A percentile compares a stretch with the other conserved stretches of the same genome.
Evolutionary conservation across 2,797 vertebrate species (phyloP).

Genomic region (Staurois parvus): DNA sequence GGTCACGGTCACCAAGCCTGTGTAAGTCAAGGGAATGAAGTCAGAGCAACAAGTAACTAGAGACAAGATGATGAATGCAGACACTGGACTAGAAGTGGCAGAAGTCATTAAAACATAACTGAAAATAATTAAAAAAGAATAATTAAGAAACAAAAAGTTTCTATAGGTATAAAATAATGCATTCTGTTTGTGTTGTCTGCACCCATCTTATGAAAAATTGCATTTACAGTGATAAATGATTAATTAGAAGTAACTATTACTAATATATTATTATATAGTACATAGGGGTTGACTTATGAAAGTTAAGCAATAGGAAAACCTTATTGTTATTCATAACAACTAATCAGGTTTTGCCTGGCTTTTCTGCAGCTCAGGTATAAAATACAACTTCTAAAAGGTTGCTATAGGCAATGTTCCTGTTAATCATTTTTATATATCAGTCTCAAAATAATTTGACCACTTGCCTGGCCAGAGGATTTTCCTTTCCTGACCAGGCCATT

Average conservation of each 20-base stretch:
- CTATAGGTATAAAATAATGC: not conserved
- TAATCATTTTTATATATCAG: too few relatives aligned
- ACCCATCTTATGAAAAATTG: not conserved
- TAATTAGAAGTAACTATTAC: not conserved
- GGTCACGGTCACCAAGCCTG: slow-evolving; percentile 78
- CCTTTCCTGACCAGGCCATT: too few relatives aligned
- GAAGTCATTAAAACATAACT: slow-evolving; percentile 2
- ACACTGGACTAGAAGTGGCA: slow-evolving; percentile 5
- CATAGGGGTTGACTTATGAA: too few relatives aligned
- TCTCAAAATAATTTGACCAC: too few relatives aligned
- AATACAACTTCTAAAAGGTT: too few relatives aligned
- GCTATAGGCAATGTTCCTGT: too few relatives aligned
- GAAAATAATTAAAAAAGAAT: not conserved
- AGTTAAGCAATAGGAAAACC: too few relatives aligned
- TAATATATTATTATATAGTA: not conserved
- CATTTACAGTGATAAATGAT: not conserved
- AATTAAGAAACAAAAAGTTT: not conserved
- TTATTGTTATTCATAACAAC: too few relatives aligned
- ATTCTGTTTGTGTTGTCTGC: not conserved
- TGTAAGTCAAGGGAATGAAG: slow-evolving; percentile 76
- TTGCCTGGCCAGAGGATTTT: too few relatives aligned
- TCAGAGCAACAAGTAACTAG: slow-evolving; percentile 72
- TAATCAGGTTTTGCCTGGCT: too few relatives aligned
- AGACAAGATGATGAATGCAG: slow-evolving; percentile 16
- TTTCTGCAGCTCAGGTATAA: too few relatives aligned